Conservation (phyloP, 2,113 vertebrate genomes). For the Natator depressus region DNA sequence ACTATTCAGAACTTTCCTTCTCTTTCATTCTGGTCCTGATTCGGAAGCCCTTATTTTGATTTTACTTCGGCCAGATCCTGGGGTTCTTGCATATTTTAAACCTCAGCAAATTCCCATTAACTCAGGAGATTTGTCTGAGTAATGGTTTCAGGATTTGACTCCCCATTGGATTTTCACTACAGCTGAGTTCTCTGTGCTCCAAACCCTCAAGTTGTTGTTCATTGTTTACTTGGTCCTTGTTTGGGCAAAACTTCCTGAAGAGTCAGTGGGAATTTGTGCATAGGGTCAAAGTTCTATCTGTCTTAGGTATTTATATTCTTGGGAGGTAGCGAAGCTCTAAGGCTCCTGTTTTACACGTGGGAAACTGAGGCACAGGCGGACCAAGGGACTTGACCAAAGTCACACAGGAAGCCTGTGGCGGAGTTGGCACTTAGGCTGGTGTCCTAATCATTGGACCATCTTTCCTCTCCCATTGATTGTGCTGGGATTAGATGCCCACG, state of each 20-base stretch:
- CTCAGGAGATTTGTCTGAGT: background rate
- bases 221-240: background rate
- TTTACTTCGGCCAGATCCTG: background rate
- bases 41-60: background rate
- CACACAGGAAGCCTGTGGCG: background rate
- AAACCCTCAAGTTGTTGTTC: background rate
- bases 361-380: background rate
- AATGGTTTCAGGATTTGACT: background rate
- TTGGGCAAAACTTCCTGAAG: background rate
- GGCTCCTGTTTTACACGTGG: background rate
- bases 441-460: background rate
- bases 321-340: too few relatives aligned
- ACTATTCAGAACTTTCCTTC: background rate
- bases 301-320: rapidly evolving
- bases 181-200: background rate
- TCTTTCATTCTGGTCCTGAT: background rate
- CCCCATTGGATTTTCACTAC: background rate
- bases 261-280: background rate
- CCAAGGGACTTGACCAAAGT: background rate
- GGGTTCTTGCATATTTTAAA: background rate
- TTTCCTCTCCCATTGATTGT: background rate
- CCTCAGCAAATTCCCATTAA: background rate
- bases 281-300: background rate
- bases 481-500: background rate
- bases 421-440: background rate